These are phyloP conservation scores for Tetramorium bicarinatum DNA, from an alignment of 2,888 invertebrate genomes.

Conservation along the genomic window DNA sequence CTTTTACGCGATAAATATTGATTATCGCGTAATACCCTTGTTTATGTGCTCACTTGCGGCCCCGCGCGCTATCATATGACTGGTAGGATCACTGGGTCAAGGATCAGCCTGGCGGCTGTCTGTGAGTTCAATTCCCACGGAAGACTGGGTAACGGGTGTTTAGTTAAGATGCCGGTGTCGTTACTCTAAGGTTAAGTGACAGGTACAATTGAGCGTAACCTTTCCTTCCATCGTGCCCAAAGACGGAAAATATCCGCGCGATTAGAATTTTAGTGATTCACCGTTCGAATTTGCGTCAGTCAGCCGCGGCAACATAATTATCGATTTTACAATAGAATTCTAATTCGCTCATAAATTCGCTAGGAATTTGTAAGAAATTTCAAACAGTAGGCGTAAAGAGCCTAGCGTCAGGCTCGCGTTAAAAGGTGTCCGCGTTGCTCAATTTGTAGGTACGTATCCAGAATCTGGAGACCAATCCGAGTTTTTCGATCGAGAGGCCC, in stretches of 20 bases:
- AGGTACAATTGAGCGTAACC: slow-evolving; percentile 66
- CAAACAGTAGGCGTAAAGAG: background rate
- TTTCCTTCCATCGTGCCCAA: slow-evolving; percentile 40
- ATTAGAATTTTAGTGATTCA: slow-evolving; percentile 18
- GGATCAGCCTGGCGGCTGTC: slow-evolving; percentile 63
- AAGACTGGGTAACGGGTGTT: slow-evolving; percentile 64
- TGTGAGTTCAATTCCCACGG: slow-evolving; percentile 76
- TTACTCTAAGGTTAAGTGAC: slow-evolving; percentile 70
- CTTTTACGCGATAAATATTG: slow-evolving; percentile 52
- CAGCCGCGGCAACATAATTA: background rate
- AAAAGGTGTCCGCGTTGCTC: background rate
- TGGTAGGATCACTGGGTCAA: slow-evolving; percentile 77
- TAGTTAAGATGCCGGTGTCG: slow-evolving; percentile 60
- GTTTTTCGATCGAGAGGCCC: background rate
- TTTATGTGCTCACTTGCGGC: slow-evolving; percentile 39
- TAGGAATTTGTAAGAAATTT: background rate
- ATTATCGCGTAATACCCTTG: slow-evolving; percentile 42
- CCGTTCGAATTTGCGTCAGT: background rate
- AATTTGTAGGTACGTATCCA: background rate
- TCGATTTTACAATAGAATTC: background rate
- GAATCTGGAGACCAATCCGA: background rate
- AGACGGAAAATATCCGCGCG: background rate
- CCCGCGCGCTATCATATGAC: slow-evolving; percentile 32
- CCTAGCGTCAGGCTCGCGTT: slow-evolving; percentile 46
- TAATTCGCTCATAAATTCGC: background rate